These are phyloP conservation scores for Lochmaea capreae DNA, from an alignment of 2,888 invertebrate species.

Conservation along the genomic window DNA sequence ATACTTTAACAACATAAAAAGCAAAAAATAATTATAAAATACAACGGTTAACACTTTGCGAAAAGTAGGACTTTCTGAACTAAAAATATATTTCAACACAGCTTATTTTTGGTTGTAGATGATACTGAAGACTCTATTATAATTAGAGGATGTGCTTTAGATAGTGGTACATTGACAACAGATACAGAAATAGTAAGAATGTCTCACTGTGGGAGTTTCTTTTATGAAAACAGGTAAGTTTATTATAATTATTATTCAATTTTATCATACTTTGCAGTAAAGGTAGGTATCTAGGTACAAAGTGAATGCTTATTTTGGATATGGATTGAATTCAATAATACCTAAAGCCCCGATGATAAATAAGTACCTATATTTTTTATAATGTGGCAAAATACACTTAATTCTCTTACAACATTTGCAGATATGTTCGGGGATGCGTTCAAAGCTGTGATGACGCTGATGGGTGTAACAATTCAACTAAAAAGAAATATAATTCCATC, in stretches of 20 bases:
- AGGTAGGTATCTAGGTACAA: no score
- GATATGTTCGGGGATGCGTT: conserved; percentile 92
- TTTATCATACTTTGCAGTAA: no score
- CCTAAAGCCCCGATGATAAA: no score
- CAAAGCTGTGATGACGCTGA: conserved; percentile 94
- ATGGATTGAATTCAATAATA: no score
- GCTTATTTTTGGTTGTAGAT: conserved; percentile 68
- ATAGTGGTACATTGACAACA: conserved; percentile 94
- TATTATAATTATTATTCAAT: no score
- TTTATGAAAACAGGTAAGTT: conserved; percentile 83
- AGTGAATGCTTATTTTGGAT: no score
- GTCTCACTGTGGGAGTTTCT: conserved; percentile 97
- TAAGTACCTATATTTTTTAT: no score
- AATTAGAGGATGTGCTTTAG: conserved; percentile 93
- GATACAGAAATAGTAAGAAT: conserved; percentile 96
- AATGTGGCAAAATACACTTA: no score
- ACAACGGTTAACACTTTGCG: no score
- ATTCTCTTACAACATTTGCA: conserved; percentile 60
- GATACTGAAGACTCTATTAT: conserved; percentile 84
- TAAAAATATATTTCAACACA: neutral
- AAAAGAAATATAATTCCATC: conserved; percentile 5
- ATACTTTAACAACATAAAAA: no score
- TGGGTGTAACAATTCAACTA: conserved; percentile 77
- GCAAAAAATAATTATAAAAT: no score
- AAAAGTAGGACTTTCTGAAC: no score